A percentile compares a stretch with the other conserved stretches of the same genome.
Evolutionary conservation across 2,888 invertebrate species (phyloP).

Genomic region (Spilarctia lutea): DNA sequence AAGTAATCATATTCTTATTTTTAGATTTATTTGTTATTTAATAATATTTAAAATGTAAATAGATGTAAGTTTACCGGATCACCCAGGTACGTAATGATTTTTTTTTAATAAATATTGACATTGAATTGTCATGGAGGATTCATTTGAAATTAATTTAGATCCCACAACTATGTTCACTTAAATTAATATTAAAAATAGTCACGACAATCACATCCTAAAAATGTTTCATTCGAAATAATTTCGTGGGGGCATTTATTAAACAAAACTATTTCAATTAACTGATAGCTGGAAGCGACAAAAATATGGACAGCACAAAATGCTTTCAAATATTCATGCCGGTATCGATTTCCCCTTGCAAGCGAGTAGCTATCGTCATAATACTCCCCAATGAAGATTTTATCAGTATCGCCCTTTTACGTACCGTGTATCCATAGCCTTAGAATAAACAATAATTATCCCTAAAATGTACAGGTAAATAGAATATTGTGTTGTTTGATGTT

Average conservation of each 20-base stretch:
- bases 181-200: not conserved
- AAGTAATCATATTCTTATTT: too few species aligned
- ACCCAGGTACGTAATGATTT: too few species aligned
- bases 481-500: constrained; percentile 33
- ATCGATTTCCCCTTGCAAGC: constrained; percentile 69
- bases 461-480: constrained; percentile 46
- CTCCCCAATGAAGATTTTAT: constrained; percentile 81
- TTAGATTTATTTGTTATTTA: too few species aligned
- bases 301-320: constrained; percentile 67
- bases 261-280: constrained; percentile 79
- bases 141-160: not conserved
- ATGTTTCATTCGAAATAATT: constrained; percentile 49
- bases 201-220: constrained; percentile 33
- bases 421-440: constrained; percentile 59
- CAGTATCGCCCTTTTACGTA: constrained; percentile 77
- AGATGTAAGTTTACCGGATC: too few species aligned
- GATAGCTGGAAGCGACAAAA: constrained; percentile 64
- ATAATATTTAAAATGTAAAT: too few species aligned
- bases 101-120: not conserved
- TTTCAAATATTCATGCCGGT: constrained; percentile 82
- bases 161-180: not conserved
- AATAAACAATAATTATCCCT: constrained; percentile 59
- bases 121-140: not conserved
- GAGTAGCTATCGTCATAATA: constrained; percentile 61
- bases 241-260: constrained; percentile 56